Conservation (phyloP, 2,113 vertebrate species). For the Cathartes aura region DNA sequence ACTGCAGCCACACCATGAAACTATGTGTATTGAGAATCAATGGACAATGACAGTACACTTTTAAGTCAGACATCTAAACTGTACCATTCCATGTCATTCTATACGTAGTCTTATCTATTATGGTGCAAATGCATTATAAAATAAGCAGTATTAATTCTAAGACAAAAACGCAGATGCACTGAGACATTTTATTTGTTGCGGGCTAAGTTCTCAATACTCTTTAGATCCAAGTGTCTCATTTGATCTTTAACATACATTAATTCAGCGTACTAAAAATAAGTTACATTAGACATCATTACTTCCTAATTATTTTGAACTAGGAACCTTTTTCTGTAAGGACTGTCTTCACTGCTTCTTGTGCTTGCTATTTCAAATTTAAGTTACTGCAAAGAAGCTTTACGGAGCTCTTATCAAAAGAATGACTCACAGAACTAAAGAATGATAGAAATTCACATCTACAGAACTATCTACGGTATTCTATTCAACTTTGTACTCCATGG, state of each 20-base stretch:
- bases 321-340: neutral
- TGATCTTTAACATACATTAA: neutral
- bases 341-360: neutral
- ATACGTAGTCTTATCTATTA: fast-evolving
- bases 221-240: neutral
- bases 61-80: neutral
- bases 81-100: neutral
- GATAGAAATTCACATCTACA: neutral
- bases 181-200: neutral
- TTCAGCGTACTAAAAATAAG: neutral
- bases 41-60: fast-evolving
- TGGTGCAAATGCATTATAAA: neutral
- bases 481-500: neutral
- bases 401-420: neutral
- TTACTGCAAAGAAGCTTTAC: neutral
- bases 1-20: neutral
- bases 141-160: neutral
- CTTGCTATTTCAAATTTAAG: neutral
- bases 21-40: neutral
- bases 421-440: neutral
- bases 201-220: neutral
- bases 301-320: neutral
- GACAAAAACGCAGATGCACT: neutral
- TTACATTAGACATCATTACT: neutral
- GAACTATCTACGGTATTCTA: neutral